phyloP scores from a whole-genome alignment of 2,113 vertebrate genomes.

The Corydoras maculifer region DNA sequence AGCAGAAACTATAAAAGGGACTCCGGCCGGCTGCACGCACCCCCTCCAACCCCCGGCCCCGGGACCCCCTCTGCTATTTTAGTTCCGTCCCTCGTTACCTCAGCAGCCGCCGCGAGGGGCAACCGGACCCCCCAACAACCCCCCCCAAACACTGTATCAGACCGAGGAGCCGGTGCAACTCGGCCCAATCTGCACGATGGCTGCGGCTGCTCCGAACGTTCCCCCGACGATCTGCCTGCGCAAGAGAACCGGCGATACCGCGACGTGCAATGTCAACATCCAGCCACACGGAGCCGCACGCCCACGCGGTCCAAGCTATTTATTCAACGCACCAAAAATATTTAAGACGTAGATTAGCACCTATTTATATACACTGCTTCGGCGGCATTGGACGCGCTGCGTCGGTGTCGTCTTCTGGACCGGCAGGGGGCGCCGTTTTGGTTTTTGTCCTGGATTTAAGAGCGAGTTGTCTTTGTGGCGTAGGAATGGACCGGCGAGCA shows the following conservation, averaged over 20 bases:
- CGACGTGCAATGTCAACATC: slow-evolving; percentile 50
- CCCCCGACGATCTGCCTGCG: background rate
- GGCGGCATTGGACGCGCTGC: background rate
- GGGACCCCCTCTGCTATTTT: background rate
- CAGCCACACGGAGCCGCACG: slow-evolving; percentile 41
- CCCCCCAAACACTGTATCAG: slow-evolving; percentile 1
- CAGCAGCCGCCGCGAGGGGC: slow-evolving; percentile 56
- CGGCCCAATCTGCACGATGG: slow-evolving; percentile 55
- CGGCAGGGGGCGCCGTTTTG: slow-evolving; percentile 7
- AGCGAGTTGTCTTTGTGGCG: background rate
- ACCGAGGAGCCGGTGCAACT: slow-evolving; percentile 13
- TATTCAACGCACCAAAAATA: slow-evolving; percentile 63
- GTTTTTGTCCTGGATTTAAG: slow-evolving; percentile 15
- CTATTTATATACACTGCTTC: slow-evolving; percentile 48
- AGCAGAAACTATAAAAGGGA: slow-evolving; percentile 75
- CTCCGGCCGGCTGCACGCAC: too few relatives aligned
- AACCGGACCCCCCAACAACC: slow-evolving; percentile 30
- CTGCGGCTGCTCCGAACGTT: slow-evolving; percentile 2
- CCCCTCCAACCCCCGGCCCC: slow-evolving; percentile 26
- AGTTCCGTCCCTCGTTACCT: slow-evolving; percentile 57
- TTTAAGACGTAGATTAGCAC: slow-evolving; percentile 56
- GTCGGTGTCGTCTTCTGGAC: slow-evolving; percentile 19
- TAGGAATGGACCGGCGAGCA: background rate
- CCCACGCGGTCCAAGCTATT: slow-evolving; percentile 43
- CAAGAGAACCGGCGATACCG: background rate